Percentiles rank a stretch among this genome's conserved stretches.
Evolutionary conservation across 2,888 invertebrate genomes (phyloP).

Genomic region (Troides aeacus): DNA sequence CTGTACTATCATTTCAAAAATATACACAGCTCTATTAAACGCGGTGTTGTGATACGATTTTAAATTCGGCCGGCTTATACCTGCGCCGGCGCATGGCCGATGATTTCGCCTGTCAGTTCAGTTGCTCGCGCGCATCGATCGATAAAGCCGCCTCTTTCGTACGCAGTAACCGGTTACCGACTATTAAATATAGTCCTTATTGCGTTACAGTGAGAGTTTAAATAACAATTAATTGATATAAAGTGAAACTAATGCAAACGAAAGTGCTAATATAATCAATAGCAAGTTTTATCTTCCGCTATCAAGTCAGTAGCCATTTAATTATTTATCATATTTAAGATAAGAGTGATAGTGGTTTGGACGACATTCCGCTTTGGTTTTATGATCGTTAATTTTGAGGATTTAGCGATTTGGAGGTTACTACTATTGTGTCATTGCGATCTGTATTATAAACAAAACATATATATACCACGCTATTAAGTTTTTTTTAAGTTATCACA

Average conservation of each 20-base stretch:
- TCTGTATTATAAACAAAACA: not conserved
- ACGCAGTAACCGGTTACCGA: constrained; percentile 33
- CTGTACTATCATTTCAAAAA: constrained; percentile 37
- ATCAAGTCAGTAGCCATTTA: constrained; percentile 37
- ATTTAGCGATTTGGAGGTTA: constrained; percentile 8
- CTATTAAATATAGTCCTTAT: constrained; percentile 31
- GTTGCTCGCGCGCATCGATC: constrained; percentile 72
- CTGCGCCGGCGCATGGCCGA: constrained; percentile 68
- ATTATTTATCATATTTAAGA: constrained; percentile 50
- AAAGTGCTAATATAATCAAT: constrained; percentile 7
- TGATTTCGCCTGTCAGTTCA: constrained; percentile 72
- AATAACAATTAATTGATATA: constrained; percentile 33
- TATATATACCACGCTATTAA: not conserved
- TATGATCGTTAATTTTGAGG: constrained; percentile 27
- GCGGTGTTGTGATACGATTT: constrained; percentile 35
- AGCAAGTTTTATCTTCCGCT: constrained; percentile 34
- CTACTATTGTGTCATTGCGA: not conserved
- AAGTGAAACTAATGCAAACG: constrained; percentile 20
- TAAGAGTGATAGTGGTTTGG: constrained; percentile 70
- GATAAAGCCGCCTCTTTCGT: constrained; percentile 44
- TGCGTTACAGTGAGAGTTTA: constrained; percentile 36
- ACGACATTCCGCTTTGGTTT: constrained; percentile 35
- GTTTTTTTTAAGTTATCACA: not conserved
- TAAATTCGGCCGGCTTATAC: constrained; percentile 50
- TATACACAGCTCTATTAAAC: constrained; percentile 23